Conservation (phyloP, 2,888 invertebrate genomes). For the Meteorus colon region DNA sequence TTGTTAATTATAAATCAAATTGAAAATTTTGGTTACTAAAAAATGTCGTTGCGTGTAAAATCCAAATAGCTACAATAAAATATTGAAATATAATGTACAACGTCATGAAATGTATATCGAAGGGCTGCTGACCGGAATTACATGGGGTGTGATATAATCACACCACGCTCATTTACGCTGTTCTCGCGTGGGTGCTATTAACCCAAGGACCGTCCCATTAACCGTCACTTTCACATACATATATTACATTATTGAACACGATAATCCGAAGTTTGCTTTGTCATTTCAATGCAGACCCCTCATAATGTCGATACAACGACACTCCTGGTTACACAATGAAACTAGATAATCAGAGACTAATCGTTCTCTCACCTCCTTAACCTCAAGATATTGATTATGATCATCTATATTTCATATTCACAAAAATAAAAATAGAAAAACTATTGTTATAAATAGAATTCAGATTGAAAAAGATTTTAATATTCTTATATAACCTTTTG, state of each 20-base stretch:
- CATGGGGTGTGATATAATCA: not conserved
- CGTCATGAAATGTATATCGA: not conserved
- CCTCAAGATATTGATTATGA: not conserved
- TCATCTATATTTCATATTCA: not conserved
- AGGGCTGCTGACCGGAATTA: conserved; percentile 7
- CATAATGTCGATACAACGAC: not conserved
- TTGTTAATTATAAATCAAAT: not conserved
- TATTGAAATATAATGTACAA: not conserved
- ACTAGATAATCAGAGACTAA: not conserved
- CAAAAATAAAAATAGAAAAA: not conserved
- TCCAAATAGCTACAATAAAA: not conserved
- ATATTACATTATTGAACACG: not conserved
- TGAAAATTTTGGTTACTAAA: not conserved
- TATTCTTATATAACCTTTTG: not conserved
- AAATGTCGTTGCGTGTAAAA: not conserved
- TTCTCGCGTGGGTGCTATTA: conserved; percentile 10
- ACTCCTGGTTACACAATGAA: not conserved
- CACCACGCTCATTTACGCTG: not conserved
- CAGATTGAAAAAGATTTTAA: not conserved
- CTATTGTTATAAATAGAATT: not conserved
- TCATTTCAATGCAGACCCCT: not conserved
- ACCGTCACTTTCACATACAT: not conserved
- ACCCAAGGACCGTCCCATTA: not conserved
- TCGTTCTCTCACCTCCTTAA: not conserved
- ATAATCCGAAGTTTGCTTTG: conserved; percentile 3